A percentile compares a stretch with the other conserved stretches of the same genome.
These are phyloP conservation scores for Ariopsis seemanni DNA, from an alignment of 2,113 vertebrate genomes.

Conservation along the genomic window DNA sequence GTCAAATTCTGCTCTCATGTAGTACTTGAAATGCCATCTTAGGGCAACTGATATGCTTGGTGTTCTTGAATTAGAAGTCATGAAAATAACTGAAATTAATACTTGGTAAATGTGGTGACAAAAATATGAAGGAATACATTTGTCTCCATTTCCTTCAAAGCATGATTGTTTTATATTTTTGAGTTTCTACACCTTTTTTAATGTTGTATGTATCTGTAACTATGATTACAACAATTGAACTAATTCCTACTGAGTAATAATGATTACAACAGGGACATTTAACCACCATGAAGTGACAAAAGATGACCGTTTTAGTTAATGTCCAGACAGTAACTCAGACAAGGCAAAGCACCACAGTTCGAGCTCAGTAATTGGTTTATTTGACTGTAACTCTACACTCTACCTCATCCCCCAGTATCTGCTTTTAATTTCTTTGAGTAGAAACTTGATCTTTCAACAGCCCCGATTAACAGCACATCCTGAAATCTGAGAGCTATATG, in stretches of 20 bases:
- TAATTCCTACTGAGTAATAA: not conserved
- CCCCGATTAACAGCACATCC: slow-evolving; percentile 49
- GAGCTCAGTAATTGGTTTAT: slow-evolving; percentile 50
- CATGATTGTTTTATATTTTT: not conserved
- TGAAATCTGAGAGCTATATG: slow-evolving; percentile 56
- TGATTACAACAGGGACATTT: not conserved
- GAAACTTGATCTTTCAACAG: slow-evolving; percentile 57
- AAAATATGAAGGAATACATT: not conserved
- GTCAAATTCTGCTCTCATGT: slow-evolving; percentile 16
- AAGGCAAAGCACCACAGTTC: slow-evolving; percentile 34
- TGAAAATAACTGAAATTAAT: not conserved
- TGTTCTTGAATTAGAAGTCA: not conserved
- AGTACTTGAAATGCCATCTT: slow-evolving; percentile 8
- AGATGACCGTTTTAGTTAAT: slow-evolving; percentile 8
- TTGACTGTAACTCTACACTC: slow-evolving; percentile 44
- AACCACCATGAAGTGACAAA: not conserved
- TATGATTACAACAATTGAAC: not conserved
- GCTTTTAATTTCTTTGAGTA: slow-evolving; percentile 65
- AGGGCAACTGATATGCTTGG: not conserved
- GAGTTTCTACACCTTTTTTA: not conserved
- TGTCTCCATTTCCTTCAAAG: not conserved
- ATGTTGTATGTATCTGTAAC: not conserved
- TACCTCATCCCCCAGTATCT: slow-evolving; percentile 45
- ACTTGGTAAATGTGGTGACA: not conserved
- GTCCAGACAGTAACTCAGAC: slow-evolving; percentile 35